A percentile compares a stretch with the other conserved stretches of the same genome.
Evolutionary conservation across 2,797 vertebrate species (phyloP).

Genomic region (Sebastes taczanowskii): DNA sequence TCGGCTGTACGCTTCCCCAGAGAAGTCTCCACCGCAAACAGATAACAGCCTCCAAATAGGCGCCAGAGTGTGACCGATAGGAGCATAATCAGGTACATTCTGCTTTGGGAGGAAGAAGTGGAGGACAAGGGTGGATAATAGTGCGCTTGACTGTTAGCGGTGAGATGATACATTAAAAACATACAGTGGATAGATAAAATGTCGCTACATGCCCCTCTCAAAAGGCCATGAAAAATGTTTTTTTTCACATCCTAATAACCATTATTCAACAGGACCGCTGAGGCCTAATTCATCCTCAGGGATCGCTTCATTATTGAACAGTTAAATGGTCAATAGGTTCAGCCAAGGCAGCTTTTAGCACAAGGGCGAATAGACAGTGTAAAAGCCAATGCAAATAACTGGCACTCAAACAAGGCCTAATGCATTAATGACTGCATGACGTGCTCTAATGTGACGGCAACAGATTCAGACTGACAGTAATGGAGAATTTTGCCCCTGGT

Average conservation of each 20-base stretch:
- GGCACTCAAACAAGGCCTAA: conserved; percentile 81
- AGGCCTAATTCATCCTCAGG: conserved; percentile 54
- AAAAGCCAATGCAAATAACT: conserved; percentile 83
- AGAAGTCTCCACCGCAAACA: conserved; percentile 70
- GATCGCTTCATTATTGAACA: conserved; percentile 78
- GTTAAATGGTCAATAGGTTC: conserved; percentile 77
- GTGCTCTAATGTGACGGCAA: conserved; percentile 84
- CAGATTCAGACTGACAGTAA: conserved; percentile 93
- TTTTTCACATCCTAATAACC: conserved; percentile 20
- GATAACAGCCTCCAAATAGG: conserved; percentile 74
- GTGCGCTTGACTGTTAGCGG: conserved; percentile 42
- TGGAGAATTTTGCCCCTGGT: conserved; percentile 94
- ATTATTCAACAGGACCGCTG: conserved; percentile 24
- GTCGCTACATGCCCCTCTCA: not conserved
- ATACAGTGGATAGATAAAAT: not conserved
- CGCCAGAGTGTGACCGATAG: conserved; percentile 71
- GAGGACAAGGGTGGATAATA: conserved; percentile 54
- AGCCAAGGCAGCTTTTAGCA: conserved; percentile 72
- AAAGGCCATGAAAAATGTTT: conserved; percentile 3
- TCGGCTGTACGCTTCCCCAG: conserved; percentile 59
- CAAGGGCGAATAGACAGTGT: conserved; percentile 66
- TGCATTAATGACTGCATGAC: conserved; percentile 91
- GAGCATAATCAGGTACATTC: conserved; percentile 75
- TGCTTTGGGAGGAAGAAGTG: conserved; percentile 55
- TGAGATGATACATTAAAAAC: conserved; percentile 30